Base-by-base conservation (phyloP, 2,797 vertebrate species). In the Leptoclinus maculatus region DNA sequence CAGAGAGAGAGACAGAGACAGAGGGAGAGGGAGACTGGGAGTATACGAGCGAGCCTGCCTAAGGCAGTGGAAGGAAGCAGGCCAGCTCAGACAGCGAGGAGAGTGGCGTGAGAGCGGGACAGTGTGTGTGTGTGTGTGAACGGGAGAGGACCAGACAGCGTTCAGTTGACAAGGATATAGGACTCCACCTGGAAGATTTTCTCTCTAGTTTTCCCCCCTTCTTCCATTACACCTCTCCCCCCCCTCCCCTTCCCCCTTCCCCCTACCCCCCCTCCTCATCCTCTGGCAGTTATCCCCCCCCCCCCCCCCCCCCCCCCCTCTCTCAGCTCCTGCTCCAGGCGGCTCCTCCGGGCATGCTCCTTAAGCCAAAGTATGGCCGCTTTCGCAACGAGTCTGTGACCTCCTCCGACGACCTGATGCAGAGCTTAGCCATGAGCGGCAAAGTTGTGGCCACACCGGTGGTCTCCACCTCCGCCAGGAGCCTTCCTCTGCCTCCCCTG, bases 281-380 rank as follows among this genome's bases (percentile, higher is more conserved):
- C 89, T 81, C 79, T 73, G 66, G 78, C 83, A 87, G 76, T 85
- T 66, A 84, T 78, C 88, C 87, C 80, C 83, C 78, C 81, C 78
- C 80, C 21, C 13, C 51, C 89, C 87, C 80, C 83, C 77, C 81
- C 78, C 80, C 21, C 13, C 51, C 41, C 41, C 5, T 17, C 19
- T 51, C 63, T 78, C 76, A 82, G 85, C 88, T 89, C 79, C 92
- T 88, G 91, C 91, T 93, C 83, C 83, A 88, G 91, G 92, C 88
- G 89, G 93, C 90, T 94, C 76, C 93, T 93, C 95, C 91, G 95
- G 97, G 96, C 93, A 97, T 97, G 97, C 96, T 97, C 93, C 94
- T 96, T 94, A 97, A 97, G 95, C 96, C 96, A 91, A 97, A 96
- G 95, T 97, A 97, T 96, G 97, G 93, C 91, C 96, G 96, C 91